Percentiles rank a stretch among this genome's conserved stretches.
phyloP scores from a whole-genome alignment of 2,888 invertebrate genomes.

The Terebella lapidaria region DNA sequence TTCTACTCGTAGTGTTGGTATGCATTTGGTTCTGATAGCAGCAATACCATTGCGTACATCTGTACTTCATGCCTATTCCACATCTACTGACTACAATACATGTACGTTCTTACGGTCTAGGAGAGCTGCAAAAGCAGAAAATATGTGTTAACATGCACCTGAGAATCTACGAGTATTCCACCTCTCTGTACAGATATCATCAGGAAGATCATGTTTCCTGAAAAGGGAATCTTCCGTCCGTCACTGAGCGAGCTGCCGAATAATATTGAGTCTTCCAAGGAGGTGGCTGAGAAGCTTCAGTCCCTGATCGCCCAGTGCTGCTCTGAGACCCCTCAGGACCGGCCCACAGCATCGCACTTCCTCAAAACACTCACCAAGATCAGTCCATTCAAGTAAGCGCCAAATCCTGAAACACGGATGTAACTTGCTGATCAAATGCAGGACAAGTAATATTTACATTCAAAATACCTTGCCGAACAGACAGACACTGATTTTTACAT shows the following conservation, averaged over 20 bases:
- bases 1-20: too few relatives aligned
- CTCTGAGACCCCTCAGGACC: slow-evolving; percentile 33
- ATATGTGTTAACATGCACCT: neutral
- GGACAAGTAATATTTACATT: too few relatives aligned
- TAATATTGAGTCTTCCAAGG: neutral
- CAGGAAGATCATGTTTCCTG: neutral
- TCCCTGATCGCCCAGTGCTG: slow-evolving; percentile 25
- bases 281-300: slow-evolving; percentile 1
- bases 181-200: neutral
- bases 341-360: slow-evolving; percentile 32
- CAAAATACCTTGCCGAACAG: too few relatives aligned
- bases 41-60: too few relatives aligned
- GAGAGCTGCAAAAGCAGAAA: too few relatives aligned
- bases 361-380: slow-evolving; percentile 32
- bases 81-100: too few relatives aligned
- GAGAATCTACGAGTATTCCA: neutral
- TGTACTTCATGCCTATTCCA: too few relatives aligned
- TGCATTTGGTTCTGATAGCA: too few relatives aligned
- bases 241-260: slow-evolving; percentile 4
- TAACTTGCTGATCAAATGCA: too few relatives aligned
- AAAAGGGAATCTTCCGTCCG: slow-evolving; percentile 5
- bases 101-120: too few relatives aligned
- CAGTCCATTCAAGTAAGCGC: slow-evolving; percentile 33
- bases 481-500: too few relatives aligned
- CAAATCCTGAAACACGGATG: too few relatives aligned